phyloP scores from a whole-genome alignment of 2,888 invertebrate species.

The Orthosia gracilis region DNA sequence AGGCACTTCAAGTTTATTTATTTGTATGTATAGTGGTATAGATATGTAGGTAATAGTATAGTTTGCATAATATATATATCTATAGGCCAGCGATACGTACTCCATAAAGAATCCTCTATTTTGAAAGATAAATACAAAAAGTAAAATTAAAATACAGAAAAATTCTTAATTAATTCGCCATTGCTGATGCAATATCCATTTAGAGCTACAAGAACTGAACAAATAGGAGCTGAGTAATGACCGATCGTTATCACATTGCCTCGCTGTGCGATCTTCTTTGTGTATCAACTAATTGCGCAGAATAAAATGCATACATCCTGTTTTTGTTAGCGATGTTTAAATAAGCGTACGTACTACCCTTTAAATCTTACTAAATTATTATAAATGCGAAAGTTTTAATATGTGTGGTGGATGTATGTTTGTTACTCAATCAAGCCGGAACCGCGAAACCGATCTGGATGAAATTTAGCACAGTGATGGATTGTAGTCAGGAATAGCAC shows the following conservation, averaged over 20 bases:
- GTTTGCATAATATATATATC: not conserved
- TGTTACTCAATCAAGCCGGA: too few species aligned
- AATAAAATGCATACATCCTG: constrained; percentile 23
- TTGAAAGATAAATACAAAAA: not conserved
- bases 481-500: too few species aligned
- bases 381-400: too few species aligned
- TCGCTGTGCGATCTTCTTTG: constrained; percentile 1
- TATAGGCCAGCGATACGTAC: too few species aligned
- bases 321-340: not conserved
- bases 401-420: too few species aligned
- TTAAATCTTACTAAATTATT: too few species aligned
- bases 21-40: too few species aligned
- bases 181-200: constrained; percentile 26
- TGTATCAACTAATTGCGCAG: constrained; percentile 19
- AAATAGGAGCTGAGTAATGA: constrained; percentile 35
- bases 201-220: constrained; percentile 9
- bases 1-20: too few species aligned
- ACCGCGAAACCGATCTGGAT: too few species aligned
- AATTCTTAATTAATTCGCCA: not conserved
- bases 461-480: too few species aligned
- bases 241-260: constrained; percentile 35
- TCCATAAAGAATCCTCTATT: not conserved
- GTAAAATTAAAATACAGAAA: not conserved
- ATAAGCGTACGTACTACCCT: too few species aligned
- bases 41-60: too few species aligned